Conservation (phyloP, 2,113 vertebrate species). For the Hylia prasina region DNA sequence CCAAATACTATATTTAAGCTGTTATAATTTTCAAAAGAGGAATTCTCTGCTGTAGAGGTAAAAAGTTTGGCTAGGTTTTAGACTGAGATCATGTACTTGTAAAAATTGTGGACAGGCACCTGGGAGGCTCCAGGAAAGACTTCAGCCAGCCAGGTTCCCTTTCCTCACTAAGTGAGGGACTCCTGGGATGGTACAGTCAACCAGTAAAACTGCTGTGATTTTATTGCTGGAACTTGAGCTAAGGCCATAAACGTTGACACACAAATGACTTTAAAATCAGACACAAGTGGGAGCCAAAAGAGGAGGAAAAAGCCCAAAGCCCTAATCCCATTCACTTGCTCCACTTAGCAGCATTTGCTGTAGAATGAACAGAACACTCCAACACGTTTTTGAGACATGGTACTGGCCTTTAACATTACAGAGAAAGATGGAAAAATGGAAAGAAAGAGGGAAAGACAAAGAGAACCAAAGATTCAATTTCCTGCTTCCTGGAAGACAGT, state of each 20-base stretch:
- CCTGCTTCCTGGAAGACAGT: conserved; percentile 5
- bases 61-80: conserved; percentile 2
- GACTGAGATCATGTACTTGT: not conserved
- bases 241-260: not conserved
- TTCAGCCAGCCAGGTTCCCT: not conserved
- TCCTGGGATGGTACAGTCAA: not conserved
- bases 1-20: conserved; percentile 69
- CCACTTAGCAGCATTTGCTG: not conserved
- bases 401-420: not conserved
- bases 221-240: conserved; percentile 1
- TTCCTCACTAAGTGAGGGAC: not conserved
- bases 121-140: not conserved
- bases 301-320: not conserved
- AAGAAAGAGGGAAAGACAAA: not conserved
- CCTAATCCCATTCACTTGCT: not conserved
- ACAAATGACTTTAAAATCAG: conserved; percentile 9
- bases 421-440: not conserved
- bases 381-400: not conserved
- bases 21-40: conserved; percentile 61
- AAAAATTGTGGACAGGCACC: not conserved
- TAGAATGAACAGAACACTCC: not conserved
- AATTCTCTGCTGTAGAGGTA: conserved; percentile 65
- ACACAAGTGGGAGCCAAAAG: not conserved
- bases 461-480: not conserved
- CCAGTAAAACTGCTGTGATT: not conserved